Conservation (phyloP, 2,797 vertebrate species). For the Brotula barbata region DNA sequence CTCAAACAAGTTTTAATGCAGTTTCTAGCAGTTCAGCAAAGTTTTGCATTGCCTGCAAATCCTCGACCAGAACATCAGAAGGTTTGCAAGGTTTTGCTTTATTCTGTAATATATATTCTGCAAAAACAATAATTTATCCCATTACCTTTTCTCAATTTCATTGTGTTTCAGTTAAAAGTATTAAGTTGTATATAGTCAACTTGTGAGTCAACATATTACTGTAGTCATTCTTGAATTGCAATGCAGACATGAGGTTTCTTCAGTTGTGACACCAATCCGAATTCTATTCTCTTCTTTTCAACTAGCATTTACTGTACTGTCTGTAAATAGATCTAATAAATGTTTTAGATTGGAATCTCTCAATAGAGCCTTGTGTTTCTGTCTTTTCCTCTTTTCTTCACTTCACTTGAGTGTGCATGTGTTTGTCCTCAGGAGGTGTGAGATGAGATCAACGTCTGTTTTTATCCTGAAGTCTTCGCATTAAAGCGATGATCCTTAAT, state of each 20-base stretch:
- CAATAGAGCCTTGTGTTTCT: conserved; percentile 38
- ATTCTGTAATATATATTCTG: conserved; percentile 62
- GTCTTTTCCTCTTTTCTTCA: conserved; percentile 8
- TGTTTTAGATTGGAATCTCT: conserved; percentile 68
- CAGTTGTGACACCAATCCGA: conserved; percentile 53
- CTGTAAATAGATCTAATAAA: conserved; percentile 82
- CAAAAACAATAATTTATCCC: conserved; percentile 72
- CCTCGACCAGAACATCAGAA: conserved; percentile 34
- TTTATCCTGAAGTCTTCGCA: too few species aligned
- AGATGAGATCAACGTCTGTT: background rate
- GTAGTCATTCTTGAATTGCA: conserved; percentile 67
- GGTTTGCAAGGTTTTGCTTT: conserved; percentile 42
- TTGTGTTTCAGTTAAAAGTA: conserved; percentile 64
- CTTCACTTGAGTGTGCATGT: conserved; percentile 1
- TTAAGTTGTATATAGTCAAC: conserved; percentile 77
- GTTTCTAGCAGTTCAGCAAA: conserved; percentile 56
- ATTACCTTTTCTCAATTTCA: conserved; percentile 44
- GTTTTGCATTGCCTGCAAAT: conserved; percentile 20
- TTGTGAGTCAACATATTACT: conserved; percentile 46
- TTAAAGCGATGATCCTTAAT: too few species aligned
- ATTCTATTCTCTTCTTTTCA: conserved; percentile 62
- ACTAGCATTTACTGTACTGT: conserved; percentile 62
- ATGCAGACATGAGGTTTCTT: conserved; percentile 53
- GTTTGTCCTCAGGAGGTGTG: background rate
- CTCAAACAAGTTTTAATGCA: conserved; percentile 1